Percentiles rank a stretch among this genome's conserved stretches.
Evolutionary conservation across 2,113 vertebrate genomes (phyloP).

Genomic region (Bos indicus): DNA sequence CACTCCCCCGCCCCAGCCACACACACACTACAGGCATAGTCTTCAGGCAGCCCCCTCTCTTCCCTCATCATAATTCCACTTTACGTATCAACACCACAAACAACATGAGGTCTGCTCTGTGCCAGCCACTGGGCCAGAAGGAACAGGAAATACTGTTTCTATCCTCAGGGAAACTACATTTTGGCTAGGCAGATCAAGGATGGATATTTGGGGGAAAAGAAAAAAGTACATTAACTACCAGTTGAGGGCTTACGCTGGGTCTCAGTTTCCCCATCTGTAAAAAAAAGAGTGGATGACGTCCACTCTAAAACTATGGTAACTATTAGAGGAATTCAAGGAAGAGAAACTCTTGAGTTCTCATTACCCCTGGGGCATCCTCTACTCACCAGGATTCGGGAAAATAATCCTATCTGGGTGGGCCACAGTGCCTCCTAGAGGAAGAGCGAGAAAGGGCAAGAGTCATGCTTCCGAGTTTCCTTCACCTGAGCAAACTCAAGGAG

Average conservation of each 20-base stretch:
- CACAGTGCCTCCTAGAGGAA: slow-evolving; percentile 61
- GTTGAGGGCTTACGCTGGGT: neutral
- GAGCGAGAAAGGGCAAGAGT: neutral
- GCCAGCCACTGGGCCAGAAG: neutral
- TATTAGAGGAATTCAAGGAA: neutral
- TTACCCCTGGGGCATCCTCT: neutral
- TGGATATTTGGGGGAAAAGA: neutral
- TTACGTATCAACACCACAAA: neutral
- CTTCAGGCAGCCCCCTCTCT: neutral
- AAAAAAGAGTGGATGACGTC: neutral
- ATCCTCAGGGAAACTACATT: neutral
- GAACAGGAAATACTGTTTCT: neutral
- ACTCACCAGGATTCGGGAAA: slow-evolving; percentile 61
- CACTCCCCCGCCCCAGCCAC: neutral
- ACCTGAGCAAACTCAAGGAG: neutral
- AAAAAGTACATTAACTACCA: neutral
- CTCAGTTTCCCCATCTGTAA: neutral
- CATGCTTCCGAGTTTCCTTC: neutral
- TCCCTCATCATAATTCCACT: neutral
- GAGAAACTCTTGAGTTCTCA: neutral
- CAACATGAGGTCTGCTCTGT: neutral
- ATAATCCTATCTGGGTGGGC: slow-evolving; percentile 48
- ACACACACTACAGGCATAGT: neutral
- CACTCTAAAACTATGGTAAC: neutral
- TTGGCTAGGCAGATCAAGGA: neutral